Evolutionary conservation across 2,888 invertebrate genomes (phyloP).

Genomic region (Lacanobia wlatinum): DNA sequence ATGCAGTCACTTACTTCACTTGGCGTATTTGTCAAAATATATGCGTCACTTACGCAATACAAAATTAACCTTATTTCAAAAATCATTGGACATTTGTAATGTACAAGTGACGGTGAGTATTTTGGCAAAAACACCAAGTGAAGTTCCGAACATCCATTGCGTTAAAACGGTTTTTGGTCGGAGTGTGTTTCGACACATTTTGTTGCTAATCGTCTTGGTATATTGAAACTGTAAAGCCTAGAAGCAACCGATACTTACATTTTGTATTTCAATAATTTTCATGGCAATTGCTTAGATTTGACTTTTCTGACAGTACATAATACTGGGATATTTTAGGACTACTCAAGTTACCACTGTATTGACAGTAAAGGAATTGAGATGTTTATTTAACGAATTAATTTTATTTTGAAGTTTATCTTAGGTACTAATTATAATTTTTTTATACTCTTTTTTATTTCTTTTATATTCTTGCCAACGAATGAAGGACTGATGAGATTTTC

Average conservation of each 20-base stretch:
- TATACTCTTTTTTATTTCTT: conserved; percentile 33
- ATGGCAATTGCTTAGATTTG: not conserved
- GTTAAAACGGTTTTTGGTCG: too few relatives aligned
- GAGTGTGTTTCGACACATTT: too few relatives aligned
- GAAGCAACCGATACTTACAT: not conserved
- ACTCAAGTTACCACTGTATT: conserved; percentile 29
- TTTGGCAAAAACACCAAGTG: too few relatives aligned
- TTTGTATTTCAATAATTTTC: not conserved
- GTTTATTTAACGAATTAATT: conserved; percentile 36
- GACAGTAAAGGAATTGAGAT: conserved; percentile 44
- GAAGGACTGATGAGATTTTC: conserved; percentile 52
- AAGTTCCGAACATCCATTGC: not conserved
- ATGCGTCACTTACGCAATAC: too few relatives aligned
- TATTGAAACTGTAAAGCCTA: not conserved
- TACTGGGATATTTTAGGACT: not conserved
- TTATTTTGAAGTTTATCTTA: conserved; percentile 30
- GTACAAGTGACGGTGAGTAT: too few relatives aligned
- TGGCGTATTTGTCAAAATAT: too few relatives aligned
- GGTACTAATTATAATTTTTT: conserved; percentile 14
- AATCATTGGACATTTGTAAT: too few relatives aligned
- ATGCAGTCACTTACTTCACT: too few relatives aligned
- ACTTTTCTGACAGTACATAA: conserved; percentile 9
- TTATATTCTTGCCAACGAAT: conserved; percentile 67
- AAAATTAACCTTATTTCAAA: too few relatives aligned
- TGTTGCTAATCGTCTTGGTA: not conserved